These are phyloP conservation scores for Lithosia quadra DNA, from an alignment of 2,888 invertebrate genomes.

Conservation along the genomic window DNA sequence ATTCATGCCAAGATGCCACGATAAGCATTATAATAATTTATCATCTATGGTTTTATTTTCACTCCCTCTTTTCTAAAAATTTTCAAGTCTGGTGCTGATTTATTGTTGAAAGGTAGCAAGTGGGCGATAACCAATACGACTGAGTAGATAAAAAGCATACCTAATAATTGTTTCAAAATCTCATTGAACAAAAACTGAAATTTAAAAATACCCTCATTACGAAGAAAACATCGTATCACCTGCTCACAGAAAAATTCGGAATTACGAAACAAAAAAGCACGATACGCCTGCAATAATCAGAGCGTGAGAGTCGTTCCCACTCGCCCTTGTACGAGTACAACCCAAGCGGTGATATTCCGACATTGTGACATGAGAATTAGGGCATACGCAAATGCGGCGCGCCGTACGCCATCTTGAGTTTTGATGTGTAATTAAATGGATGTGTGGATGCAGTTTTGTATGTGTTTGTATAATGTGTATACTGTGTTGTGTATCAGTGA, in stretches of 20 bases:
- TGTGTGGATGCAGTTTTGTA: constrained; percentile 34
- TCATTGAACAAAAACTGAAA: neutral
- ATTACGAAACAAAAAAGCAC: constrained; percentile 42
- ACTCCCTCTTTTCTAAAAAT: too few relatives aligned
- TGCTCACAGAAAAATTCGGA: constrained; percentile 32
- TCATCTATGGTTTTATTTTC: too few relatives aligned
- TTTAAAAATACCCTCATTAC: constrained; percentile 7
- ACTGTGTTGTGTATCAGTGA: constrained; percentile 10
- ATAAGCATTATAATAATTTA: too few relatives aligned
- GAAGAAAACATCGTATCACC: constrained; percentile 23
- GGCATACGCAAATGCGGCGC: constrained; percentile 51
- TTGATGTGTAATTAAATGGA: constrained; percentile 55
- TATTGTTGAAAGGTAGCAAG: too few relatives aligned
- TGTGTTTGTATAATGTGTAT: neutral
- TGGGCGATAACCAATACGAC: neutral
- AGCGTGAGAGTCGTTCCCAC: constrained; percentile 48
- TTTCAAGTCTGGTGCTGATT: too few relatives aligned
- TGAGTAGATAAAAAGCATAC: neutral
- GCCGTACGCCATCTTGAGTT: constrained; percentile 48
- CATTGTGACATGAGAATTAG: constrained; percentile 54
- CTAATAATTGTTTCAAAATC: too few relatives aligned
- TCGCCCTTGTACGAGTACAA: constrained; percentile 14
- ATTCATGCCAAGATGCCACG: too few relatives aligned
- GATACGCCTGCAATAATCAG: constrained; percentile 51
- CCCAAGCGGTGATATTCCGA: constrained; percentile 42